Base-by-base conservation (phyloP, 92 coral and sea anemone species). In the Heliopora coerulea region DNA sequence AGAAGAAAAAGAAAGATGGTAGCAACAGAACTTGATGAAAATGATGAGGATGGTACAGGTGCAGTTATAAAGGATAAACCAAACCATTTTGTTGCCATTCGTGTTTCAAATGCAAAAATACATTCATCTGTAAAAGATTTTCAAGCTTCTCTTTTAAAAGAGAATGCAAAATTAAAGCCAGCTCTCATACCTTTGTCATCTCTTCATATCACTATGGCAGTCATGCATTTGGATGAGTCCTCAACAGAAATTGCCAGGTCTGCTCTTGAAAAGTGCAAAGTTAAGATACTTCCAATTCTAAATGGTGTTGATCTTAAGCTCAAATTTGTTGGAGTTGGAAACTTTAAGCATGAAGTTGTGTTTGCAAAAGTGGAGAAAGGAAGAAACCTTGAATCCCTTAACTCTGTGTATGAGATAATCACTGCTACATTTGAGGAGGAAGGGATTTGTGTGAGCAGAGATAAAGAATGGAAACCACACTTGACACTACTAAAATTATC, bases 401-500 rank as follows among this genome's bases (percentile, higher is more conserved):
- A 82, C 29, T 65, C 82, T 32, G 66, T 90, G 49, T 87, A 84
- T 41, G 58, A 50, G 1, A 82, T 73, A 32, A 66, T 95, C 8
- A 84, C 82, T 39, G 79, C 81, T 31, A 74, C 56, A 8, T 90
- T 73, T 77, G 59, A 80, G 46, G 65, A 80, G 52, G 90, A 83
- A 61, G 89, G 92, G 19, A 87, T 84, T 33, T 60, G 56, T 11
- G 77, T 85, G 9, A 83, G 87, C 9, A 91, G 90, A 68, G 82
- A 85, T 44, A 79, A 83, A 1, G 91, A 87, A 19, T 86, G 86
- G 26, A 79, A 69, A 28, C 96, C 99, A 48, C 99, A 95, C 59
- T 76, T 95, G 54, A 95, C 99, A n/a, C 65, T 95, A 27, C 68
- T 90, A 85, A 95, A 95, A 57, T 65, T 95, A 64, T 85, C 95